These are phyloP conservation scores for Girardinus metallicus DNA, from an alignment of 2,797 vertebrate genomes.

Conservation along the genomic window DNA sequence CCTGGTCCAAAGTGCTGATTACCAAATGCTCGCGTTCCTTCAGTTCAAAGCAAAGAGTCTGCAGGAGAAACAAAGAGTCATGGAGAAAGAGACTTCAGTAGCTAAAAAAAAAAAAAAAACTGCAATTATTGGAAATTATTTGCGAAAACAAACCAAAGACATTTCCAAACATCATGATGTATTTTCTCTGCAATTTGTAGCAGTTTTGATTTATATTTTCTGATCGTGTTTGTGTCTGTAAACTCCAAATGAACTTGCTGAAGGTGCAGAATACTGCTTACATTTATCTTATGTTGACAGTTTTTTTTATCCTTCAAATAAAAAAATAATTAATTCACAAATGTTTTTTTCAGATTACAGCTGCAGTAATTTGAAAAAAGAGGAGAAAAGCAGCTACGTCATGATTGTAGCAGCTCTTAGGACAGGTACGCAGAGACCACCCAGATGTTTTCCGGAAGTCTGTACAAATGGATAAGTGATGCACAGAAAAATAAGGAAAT, in stretches of 20 bases:
- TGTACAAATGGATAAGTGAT: slow-evolving; percentile 57
- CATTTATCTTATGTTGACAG: neutral
- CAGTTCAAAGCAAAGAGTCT: slow-evolving; percentile 89
- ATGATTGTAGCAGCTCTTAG: neutral
- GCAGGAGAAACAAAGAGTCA: slow-evolving; percentile 35
- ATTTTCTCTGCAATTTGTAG: slow-evolving; percentile 50
- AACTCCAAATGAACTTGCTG: slow-evolving; percentile 51
- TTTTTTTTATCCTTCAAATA: neutral
- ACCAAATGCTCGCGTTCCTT: slow-evolving; percentile 91
- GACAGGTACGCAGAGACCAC: slow-evolving; percentile 25
- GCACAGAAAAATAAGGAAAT: slow-evolving; percentile 36
- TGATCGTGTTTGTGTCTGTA: slow-evolving; percentile 10
- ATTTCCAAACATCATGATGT: slow-evolving; percentile 5
- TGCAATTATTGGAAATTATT: neutral
- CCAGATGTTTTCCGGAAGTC: slow-evolving; percentile 42
- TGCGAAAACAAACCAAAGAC: too few species aligned
- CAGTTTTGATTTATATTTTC: slow-evolving; percentile 18
- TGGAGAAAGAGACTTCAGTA: neutral
- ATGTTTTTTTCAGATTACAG: neutral
- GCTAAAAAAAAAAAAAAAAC: neutral
- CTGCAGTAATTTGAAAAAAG: slow-evolving; percentile 21
- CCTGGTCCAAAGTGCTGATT: slow-evolving; percentile 91
- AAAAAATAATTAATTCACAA: neutral
- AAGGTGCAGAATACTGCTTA: slow-evolving; percentile 2
- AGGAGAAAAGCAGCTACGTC: slow-evolving; percentile 14